phyloP scores from a whole-genome alignment of 2,113 vertebrate species.

The Prionailurus bengalensis region DNA sequence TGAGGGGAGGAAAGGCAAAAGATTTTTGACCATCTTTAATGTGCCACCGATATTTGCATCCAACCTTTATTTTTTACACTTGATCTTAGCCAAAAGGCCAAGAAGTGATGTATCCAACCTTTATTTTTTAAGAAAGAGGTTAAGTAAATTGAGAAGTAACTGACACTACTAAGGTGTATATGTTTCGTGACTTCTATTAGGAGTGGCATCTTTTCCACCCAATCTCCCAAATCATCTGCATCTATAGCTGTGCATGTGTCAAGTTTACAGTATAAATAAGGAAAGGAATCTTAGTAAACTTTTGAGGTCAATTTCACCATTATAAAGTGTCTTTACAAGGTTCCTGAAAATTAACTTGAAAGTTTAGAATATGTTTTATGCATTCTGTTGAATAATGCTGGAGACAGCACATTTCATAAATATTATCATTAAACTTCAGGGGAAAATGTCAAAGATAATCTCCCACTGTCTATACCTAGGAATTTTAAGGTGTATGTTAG shows the following conservation, averaged over 20 bases:
- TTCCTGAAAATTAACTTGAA: background rate
- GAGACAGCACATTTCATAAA: slow-evolving; percentile 6
- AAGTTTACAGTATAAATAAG: background rate
- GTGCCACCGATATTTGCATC: slow-evolving; percentile 1
- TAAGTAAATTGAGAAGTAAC: background rate
- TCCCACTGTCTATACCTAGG: background rate
- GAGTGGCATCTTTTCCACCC: background rate
- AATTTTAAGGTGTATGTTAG: background rate
- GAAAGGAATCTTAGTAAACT: background rate
- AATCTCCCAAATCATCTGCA: background rate
- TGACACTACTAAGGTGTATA: background rate
- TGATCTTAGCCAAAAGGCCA: no score
- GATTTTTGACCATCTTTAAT: background rate
- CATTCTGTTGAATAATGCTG: background rate
- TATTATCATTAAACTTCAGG: slow-evolving; percentile 53
- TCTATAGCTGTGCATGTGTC: background rate
- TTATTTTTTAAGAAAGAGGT: background rate
- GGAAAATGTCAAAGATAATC: slow-evolving; percentile 2
- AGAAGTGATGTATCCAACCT: background rate
- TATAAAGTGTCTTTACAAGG: background rate
- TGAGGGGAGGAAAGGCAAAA: background rate
- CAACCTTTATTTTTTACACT: background rate
- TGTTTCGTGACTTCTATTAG: background rate
- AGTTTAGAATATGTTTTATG: slow-evolving; percentile 36
- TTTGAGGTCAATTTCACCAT: background rate